Conservation (phyloP, 1,140 invertebrate species). For the Pentalonia nigronervosa region DNA sequence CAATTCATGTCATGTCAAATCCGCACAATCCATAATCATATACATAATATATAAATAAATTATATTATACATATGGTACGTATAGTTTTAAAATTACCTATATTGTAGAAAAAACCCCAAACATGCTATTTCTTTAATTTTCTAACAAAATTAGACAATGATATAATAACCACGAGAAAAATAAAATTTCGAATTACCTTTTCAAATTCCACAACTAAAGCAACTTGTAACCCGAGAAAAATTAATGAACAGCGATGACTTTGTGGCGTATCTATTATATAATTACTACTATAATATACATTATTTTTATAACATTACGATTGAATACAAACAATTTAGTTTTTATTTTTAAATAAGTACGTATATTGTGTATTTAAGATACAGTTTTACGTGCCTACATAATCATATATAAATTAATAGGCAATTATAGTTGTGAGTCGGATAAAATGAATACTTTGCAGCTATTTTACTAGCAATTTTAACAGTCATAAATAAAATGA, state of each 20-base stretch:
- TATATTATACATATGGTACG: not conserved
- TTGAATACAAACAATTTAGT: not conserved
- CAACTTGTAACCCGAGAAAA: not conserved
- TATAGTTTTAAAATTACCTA: not conserved
- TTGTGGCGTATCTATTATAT: not conserved
- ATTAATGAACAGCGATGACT: not conserved
- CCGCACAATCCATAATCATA: not conserved
- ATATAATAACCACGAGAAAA: not conserved
- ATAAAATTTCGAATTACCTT: not conserved
- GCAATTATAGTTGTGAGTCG: not conserved
- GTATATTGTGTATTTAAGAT: no score
- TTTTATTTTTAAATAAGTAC: not conserved
- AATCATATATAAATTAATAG: no score
- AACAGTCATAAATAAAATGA: not conserved
- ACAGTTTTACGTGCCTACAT: no score
- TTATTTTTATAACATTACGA: not conserved
- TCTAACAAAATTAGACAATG: not conserved
- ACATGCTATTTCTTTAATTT: not conserved
- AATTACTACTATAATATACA: not conserved
- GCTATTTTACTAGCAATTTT: not conserved
- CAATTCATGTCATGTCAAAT: not conserved
- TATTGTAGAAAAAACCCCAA: not conserved
- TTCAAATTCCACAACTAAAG: not conserved
- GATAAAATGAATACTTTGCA: not conserved
- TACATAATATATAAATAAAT: not conserved